Evolutionary conservation across 2,797 vertebrate species (phyloP), one percentile per base, ranked within the genome.

Genomic region (Smutsia temminckii): DNA sequence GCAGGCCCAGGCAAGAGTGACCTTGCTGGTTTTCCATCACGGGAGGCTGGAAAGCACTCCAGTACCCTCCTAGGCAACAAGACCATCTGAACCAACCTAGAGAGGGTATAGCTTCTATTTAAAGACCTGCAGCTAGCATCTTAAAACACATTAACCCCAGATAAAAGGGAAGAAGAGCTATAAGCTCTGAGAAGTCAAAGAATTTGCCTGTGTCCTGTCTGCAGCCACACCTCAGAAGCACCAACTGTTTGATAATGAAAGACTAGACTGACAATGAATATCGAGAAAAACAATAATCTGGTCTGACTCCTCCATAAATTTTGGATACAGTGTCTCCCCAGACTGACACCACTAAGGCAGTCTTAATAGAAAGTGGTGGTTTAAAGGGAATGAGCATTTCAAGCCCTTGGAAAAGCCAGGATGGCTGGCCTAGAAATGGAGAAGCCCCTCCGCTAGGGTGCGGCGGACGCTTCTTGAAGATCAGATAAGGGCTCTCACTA

Each of bases 401-500:
- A 89, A 51, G 74, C 27, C 51, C 64, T 59, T 13, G 29, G 64
- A 55, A 89, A 80, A 83, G 55, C 61, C 40, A n/a, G 12, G 53
- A 49, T 21, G n/a, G 37, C 42, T 1, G n/a, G 42, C 61, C 81
- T 53, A 66, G 69, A 89, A 91, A 75, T 61, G 53, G 90, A 96
- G 92, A 63, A 89, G 84, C 64, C 66, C 51, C n/a, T 21, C 34
- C 1, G 13, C 29, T n/a, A 53, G 85, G 88, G 95, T 91, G 92
- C 80, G 79, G 79, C 85, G 51, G 32, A 40, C 57, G 78, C 40
- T 75, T 89, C 29, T 9, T 13, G 4, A 68, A 86, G 68, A 68
- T 42, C 3, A 92, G 92, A 55, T 93, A 96, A 92, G 85, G 91
- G 71, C 20, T 12, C 32, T 88, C 25, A 68, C 81, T 89, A 74